These are phyloP conservation scores for Bujurquina vittata DNA, from an alignment of 2,113 vertebrate species.

Conservation along the genomic window DNA sequence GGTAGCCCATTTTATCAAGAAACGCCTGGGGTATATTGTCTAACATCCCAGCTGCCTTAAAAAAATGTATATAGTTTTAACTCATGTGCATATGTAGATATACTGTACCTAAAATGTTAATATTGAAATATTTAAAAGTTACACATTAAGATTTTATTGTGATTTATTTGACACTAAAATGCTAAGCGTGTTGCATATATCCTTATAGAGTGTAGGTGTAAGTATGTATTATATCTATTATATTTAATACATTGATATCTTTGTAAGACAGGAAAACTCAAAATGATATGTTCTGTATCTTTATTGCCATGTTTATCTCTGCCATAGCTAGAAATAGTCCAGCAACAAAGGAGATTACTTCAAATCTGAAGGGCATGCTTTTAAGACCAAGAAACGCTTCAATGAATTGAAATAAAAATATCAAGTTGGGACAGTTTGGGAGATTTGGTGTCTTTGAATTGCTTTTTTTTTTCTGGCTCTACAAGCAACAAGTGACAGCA, in stretches of 20 bases:
- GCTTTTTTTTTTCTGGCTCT: not conserved
- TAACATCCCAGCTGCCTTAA: constrained; percentile 25
- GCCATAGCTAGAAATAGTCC: not conserved
- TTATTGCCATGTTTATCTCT: not conserved
- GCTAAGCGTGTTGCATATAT: constrained; percentile 4
- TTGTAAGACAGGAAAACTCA: constrained; percentile 8
- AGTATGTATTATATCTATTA: constrained; percentile 22
- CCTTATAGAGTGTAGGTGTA: constrained; percentile 3
- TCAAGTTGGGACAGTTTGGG: not conserved
- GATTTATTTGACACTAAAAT: constrained; percentile 40
- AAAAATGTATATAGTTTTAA: constrained; percentile 50
- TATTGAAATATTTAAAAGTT: constrained; percentile 62
- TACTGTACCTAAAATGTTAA: constrained; percentile 48
- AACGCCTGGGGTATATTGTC: constrained; percentile 73
- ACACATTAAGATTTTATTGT: not conserved
- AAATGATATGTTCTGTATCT: constrained; percentile 24
- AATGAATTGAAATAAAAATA: not conserved
- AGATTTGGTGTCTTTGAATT: not conserved
- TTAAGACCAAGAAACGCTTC: not conserved
- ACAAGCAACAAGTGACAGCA: not conserved
- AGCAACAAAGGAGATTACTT: not conserved
- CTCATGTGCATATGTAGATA: constrained; percentile 63
- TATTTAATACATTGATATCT: constrained; percentile 34
- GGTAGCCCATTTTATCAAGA: constrained; percentile 86
- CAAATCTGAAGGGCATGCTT: not conserved